Conservation (phyloP, 2,113 vertebrate genomes). For the Tupaia chinensis region DNA sequence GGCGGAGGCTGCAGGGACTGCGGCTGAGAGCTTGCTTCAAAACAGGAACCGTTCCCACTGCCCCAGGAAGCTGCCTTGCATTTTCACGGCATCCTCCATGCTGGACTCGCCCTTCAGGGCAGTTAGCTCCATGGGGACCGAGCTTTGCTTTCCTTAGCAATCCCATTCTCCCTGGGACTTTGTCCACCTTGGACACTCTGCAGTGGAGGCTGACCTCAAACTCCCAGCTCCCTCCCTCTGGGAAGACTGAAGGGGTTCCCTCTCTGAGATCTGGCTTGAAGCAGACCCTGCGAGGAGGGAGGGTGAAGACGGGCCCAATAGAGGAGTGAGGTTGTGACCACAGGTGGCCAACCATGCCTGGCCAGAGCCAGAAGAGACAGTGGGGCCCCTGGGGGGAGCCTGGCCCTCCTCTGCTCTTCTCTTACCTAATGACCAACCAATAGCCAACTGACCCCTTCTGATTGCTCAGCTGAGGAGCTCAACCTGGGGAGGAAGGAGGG, state of each 20-base stretch:
- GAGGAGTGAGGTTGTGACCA: no score
- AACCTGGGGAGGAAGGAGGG: not conserved
- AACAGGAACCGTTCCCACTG: not conserved
- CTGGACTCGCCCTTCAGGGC: accelerated
- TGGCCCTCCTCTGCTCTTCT: not conserved
- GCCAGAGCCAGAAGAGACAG: not conserved
- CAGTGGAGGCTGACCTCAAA: no score
- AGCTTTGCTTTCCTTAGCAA: not conserved
- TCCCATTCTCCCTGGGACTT: no score
- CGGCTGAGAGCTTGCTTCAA: not conserved
- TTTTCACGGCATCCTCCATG: accelerated
- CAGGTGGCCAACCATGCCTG: not conserved
- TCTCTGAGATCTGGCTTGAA: accelerated
- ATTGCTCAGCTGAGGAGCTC: not conserved
- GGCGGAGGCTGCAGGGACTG: not conserved
- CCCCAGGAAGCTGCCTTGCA: not conserved
- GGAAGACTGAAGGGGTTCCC: not conserved
- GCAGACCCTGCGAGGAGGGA: not conserved
- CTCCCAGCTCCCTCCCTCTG: not conserved
- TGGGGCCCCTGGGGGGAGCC: not conserved
- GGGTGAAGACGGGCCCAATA: no score
- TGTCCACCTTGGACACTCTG: no score
- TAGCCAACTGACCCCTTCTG: not conserved
- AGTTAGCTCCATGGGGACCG: no score
- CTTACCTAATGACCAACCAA: not conserved